Conservation (phyloP, 2,113 vertebrate genomes). For the Chunga burmeisteri region DNA sequence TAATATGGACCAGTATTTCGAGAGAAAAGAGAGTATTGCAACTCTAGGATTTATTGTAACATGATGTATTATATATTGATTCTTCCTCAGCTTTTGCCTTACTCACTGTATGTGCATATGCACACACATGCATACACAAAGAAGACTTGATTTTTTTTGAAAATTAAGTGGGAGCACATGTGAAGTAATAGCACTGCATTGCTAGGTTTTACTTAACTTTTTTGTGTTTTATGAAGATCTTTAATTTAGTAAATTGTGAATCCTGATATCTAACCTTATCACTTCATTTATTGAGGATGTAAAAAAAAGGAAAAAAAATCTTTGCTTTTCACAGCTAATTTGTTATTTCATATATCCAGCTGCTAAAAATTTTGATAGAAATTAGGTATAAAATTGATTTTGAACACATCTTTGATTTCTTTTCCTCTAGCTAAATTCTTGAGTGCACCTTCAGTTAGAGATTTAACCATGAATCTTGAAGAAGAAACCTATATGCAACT, state of each 20-base stretch:
- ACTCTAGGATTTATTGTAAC: neutral
- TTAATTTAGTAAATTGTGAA: neutral
- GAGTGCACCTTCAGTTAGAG: neutral
- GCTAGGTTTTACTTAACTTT: neutral
- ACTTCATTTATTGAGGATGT: neutral
- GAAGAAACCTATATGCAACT: neutral
- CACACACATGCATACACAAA: neutral
- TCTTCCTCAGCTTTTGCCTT: neutral
- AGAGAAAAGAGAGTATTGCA: neutral
- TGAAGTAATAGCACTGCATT: neutral
- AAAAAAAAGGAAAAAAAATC: neutral
- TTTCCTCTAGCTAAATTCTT: neutral
- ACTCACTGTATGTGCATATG: neutral
- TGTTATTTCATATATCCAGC: neutral
- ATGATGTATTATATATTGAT: neutral
- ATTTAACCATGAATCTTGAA: neutral
- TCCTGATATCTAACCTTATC: neutral
- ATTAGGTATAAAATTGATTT: neutral
- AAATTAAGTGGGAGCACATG: neutral
- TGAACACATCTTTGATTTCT: neutral
- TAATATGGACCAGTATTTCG: neutral
- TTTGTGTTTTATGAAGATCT: neutral
- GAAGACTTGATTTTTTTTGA: neutral
- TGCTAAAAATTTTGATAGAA: neutral
- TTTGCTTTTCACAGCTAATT: neutral